Evolutionary conservation across 2,113 vertebrate species (phyloP), one percentile per base, ranked within the genome.

Genomic region (Corvus cornix): DNA sequence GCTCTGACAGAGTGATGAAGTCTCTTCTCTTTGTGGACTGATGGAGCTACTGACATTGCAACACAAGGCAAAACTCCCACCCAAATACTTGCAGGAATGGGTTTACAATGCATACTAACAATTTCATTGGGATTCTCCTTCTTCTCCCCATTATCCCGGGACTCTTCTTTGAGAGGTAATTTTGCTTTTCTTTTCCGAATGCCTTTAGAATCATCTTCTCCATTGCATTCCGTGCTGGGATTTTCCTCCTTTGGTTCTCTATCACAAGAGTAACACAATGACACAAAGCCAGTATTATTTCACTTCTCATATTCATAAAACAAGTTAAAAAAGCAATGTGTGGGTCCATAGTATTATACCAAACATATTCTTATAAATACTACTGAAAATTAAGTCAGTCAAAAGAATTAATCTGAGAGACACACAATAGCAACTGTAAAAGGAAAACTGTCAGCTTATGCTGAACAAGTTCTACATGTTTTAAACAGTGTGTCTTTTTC

Each of bases 221-320:
- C 98, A 2, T 97, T 98, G 82, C 94, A 98, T 90, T 98, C 97
- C 81, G 93, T 19, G 5, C 52, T 31, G 35, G 97, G 97, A 74
- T 97, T 98, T 86, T 97, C 97, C 44, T 98, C 96, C 92, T 98
- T 98, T 93, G 95, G 97, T 92, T 98, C 98, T 95, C 98, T 99
- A 91, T 59, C 90, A 89, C 51, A 90, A 92, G 58, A 91, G 94
- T 72, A 95, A 91, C 79, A 97, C 18, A 97, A 41, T 69, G 86
- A 95, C 82, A 96, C 41, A 96, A 96, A 70, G 73, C 17, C 60
- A 95, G 6, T 73, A 93, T 84, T 91, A 90, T 52, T 93, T 89
- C 43, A 64, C 37, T 84, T 87, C 49, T 58, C 19, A 16, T 39
- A 59, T 74, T 67, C 60, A 66, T 53, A 77, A 46, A 88, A 63